Evolutionary conservation across 2,888 invertebrate species (phyloP), one percentile per base, ranked within the genome.

Genomic region (Drosophila tanythrix): DNA sequence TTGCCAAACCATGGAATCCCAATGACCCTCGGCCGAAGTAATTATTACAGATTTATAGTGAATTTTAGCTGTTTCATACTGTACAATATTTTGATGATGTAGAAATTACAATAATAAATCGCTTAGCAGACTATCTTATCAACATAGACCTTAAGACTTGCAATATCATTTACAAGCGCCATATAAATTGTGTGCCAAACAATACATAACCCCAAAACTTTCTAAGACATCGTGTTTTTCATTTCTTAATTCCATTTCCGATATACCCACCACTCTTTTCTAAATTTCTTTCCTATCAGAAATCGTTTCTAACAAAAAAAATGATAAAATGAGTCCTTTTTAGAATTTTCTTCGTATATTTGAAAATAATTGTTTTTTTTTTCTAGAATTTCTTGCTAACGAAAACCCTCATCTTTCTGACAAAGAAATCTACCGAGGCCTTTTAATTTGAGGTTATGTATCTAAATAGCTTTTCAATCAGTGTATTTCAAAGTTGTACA

Each of bases 1-100:
- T 81, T 8, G 27, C 50, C 6, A 53, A 25, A 3, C 77, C 76
- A 2, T 78, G 81, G 77, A 43, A 78, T 35, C 78, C 78, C 6
- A 81, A 81, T 52, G 58, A 76, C 1, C 66, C 70, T 0, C 31
- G 66, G 1, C 27, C 21, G 1, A 38, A 38, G n/a, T 36, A 36
- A 13, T 43, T 2, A 15, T 1, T 15, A 36, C 6, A 21, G 43
- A 43, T 43, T 2, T 21, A 43, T 11, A 43, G 11, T 5, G 21
- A 43, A 21, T 43, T 11, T 11, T 21, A 6, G 21, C 5, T 43
- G 21, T 21, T 43, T 21, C 11, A 21, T 21, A 11, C 43, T 43
- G 5, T 43, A 5, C 11, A 21, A 11, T 43, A 21, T 43, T 11
- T 43, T 43, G 7, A 21, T 43, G 7, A 40, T 46, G 11, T 3